Evolutionary conservation across 2,888 invertebrate genomes (phyloP).

Genomic region (Branchipolynoe longqiensis): DNA sequence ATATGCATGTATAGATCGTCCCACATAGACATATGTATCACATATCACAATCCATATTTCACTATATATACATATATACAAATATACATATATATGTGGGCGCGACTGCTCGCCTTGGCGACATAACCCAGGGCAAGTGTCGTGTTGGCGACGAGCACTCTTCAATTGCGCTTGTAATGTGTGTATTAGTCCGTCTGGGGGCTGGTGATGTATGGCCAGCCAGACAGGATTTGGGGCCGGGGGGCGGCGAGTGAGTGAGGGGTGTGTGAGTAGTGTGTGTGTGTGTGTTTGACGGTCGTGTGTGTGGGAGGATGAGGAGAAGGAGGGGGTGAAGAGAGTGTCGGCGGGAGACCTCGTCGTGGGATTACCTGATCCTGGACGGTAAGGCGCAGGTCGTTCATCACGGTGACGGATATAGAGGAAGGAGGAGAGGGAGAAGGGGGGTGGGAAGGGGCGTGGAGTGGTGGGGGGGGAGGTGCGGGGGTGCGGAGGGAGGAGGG

Average conservation of each 20-base stretch:
- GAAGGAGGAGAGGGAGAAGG: too few species aligned
- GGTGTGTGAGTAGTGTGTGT: too few species aligned
- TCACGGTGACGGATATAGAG: too few species aligned
- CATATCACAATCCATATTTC: too few species aligned
- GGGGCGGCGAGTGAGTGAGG: too few species aligned
- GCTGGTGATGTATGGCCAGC: not conserved
- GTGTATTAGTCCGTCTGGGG: slow-evolving; percentile 33
- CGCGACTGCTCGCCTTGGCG: not conserved
- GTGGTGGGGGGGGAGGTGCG: too few species aligned
- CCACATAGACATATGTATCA: too few species aligned
- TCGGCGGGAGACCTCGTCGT: slow-evolving; percentile 1
- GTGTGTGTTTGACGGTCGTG: not conserved
- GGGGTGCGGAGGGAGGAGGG: too few species aligned
- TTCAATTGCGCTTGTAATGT: slow-evolving; percentile 49
- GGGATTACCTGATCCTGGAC: slow-evolving; percentile 16
- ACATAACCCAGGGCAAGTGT: slow-evolving; percentile 44
- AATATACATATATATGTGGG: not conserved
- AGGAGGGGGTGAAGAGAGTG: not conserved
- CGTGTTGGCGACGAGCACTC: slow-evolving; percentile 31
- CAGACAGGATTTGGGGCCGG: not conserved
- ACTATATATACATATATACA: too few species aligned
- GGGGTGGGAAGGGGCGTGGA: too few species aligned
- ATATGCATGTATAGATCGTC: too few species aligned
- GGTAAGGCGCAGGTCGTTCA: too few species aligned
- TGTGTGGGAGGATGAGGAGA: not conserved